Percentiles rank a stretch among this genome's conserved stretches.
phyloP scores from a whole-genome alignment of 2,113 vertebrate species.

The Nymphicus hollandicus region DNA sequence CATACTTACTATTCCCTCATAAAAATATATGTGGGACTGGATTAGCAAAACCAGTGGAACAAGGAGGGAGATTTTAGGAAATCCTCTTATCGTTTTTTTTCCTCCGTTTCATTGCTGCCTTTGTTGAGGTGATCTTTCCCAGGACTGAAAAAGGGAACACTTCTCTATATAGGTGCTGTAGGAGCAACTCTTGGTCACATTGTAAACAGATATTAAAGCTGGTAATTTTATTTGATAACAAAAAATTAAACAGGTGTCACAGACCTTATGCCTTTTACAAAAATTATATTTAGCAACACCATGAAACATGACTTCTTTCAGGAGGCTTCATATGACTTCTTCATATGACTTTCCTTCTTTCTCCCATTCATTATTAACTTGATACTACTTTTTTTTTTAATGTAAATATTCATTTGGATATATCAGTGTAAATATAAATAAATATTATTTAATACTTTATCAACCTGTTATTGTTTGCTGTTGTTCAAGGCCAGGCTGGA shows the following conservation, averaged over 20 bases:
- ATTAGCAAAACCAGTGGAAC: neutral
- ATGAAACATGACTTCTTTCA: neutral
- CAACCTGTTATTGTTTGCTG: accelerated
- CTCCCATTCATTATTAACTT: neutral
- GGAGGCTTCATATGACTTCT: neutral
- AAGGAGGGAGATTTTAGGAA: neutral
- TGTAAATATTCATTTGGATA: neutral
- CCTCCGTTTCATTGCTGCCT: neutral
- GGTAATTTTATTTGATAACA: neutral
- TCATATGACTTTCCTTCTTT: neutral
- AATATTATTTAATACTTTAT: neutral
- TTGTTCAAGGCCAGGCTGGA: neutral
- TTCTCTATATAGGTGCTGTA: neutral
- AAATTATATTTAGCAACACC: neutral
- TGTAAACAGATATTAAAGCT: neutral
- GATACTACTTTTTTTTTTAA: neutral
- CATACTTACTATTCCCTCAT: neutral
- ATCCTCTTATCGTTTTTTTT: neutral
- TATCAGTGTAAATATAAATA: neutral
- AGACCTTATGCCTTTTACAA: neutral
- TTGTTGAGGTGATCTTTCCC: neutral
- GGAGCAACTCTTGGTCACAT: neutral
- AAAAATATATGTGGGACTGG: neutral
- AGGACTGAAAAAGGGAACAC: neutral
- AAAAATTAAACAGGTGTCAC: neutral